Conservation (phyloP, 2,888 invertebrate genomes). For the Troides aeacus region DNA sequence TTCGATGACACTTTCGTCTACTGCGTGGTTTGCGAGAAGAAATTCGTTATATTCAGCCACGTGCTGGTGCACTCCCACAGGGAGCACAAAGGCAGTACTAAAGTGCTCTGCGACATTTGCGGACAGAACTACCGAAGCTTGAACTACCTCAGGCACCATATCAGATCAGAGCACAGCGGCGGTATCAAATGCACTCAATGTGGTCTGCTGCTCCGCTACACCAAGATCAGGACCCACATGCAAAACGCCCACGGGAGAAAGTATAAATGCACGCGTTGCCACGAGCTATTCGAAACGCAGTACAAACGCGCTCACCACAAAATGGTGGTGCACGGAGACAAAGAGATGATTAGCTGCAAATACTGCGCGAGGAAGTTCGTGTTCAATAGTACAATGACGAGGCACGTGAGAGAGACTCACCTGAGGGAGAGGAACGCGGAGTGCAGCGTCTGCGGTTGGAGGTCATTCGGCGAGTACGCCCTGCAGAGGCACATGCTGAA, state of each 20-base stretch:
- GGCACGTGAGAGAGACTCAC: conserved; percentile 47
- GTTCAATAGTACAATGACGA: conserved; percentile 35
- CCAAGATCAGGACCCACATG: conserved; percentile 35
- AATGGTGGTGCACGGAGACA: conserved; percentile 35
- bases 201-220: conserved; percentile 29
- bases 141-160: conserved; percentile 40
- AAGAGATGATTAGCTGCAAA: conserved; percentile 33
- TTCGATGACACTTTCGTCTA: conserved; percentile 41
- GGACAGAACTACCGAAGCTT: conserved; percentile 41
- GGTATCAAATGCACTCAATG: conserved; percentile 35
- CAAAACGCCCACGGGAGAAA: conserved; percentile 34
- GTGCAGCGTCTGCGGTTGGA: conserved; percentile 47
- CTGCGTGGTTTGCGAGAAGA: conserved; percentile 42
- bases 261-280: conserved; percentile 36
- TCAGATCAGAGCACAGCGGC: conserved; percentile 34
- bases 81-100: conserved; percentile 38
- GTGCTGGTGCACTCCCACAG: conserved; percentile 45
- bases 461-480: conserved; percentile 38
- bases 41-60: conserved; percentile 40
- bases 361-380: conserved; percentile 36
- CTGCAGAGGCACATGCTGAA: conserved; percentile 43
- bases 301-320: conserved; percentile 38
- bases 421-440: conserved; percentile 45
- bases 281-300: conserved; percentile 34
- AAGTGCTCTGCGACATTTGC: conserved; percentile 46